Percentiles rank a stretch among this genome's conserved stretches.
These are phyloP conservation scores for Ethmia dodecea DNA, from an alignment of 2,888 invertebrate species.

Conservation along the genomic window DNA sequence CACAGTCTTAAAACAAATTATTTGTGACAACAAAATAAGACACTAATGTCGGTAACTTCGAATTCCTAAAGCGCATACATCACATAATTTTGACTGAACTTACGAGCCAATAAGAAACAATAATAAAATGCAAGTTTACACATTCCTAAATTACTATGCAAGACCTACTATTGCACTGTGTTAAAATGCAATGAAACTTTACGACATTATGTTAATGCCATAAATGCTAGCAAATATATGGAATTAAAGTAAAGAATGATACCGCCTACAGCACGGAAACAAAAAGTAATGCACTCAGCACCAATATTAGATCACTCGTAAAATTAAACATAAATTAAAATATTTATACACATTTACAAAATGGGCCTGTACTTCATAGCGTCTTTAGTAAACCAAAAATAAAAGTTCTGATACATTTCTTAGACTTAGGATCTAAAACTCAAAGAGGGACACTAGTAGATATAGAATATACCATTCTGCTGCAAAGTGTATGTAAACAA, in stretches of 20 bases:
- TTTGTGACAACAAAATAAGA: constrained; percentile 59
- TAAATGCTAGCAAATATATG: neutral
- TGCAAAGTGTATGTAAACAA: neutral
- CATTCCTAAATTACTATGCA: neutral
- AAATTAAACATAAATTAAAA: constrained; percentile 58
- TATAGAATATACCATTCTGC: neutral
- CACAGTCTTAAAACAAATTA: constrained; percentile 69
- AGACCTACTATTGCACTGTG: neutral
- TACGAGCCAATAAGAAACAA: constrained; percentile 21
- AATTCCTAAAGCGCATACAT: constrained; percentile 51
- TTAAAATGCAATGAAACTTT: neutral
- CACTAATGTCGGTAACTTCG: constrained; percentile 69
- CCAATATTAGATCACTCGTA: constrained; percentile 47
- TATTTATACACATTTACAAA: constrained; percentile 67
- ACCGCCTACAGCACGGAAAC: constrained; percentile 33
- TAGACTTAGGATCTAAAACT: neutral
- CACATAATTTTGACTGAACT: constrained; percentile 55
- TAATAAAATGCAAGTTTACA: constrained; percentile 2
- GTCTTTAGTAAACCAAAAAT: neutral
- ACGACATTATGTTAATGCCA: neutral
- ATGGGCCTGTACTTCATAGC: constrained; percentile 19
- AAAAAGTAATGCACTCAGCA: constrained; percentile 50
- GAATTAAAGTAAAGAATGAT: neutral
- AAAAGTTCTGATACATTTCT: neutral
- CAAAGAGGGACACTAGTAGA: neutral